Evolutionary conservation across 2,113 vertebrate genomes (phyloP), one percentile per base, ranked within the genome.

Genomic region (Melozone crissalis): DNA sequence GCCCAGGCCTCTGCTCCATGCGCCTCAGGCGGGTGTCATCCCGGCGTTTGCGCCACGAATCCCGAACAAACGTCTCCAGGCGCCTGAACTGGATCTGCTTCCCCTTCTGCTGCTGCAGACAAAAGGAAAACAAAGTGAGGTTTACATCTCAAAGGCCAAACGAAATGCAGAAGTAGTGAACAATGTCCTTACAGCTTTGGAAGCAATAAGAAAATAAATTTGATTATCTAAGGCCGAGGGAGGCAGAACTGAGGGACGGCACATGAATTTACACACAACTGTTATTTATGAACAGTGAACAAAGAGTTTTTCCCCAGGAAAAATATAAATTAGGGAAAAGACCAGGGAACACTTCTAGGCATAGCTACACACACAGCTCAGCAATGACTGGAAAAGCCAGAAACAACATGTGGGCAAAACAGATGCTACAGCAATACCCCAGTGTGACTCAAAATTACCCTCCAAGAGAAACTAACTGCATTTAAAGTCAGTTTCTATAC

Each of bases 11-110:
- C 54, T 95, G 93, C 15, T 97, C 51, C 30, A 97, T 87, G 35
- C 99, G 98, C n/a, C 69, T 84, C 67, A 99, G 95, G 5, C 99
- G 97, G 3, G 84, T 94, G 2, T 97, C 95, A 76, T 99, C 99
- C 5, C 98, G 95, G 15, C 96, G 88, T 24, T 94, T 98, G 59
- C 94, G 98, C 92, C 98, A 98, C 5, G 98, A 98, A 43, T 99
- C 98, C 52, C 95, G 97, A 22, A 99, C 81, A 54, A 99, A 99
- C 11, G 98, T 96, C 83, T 99, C 99, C 44, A 99, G 97, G 33
- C 99, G 98, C 73, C 98, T 98, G 91, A 99, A 99, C 81, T 97
- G 98, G 30, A 99, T 62, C 14, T 98, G 95, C 37, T 98, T 98
- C 27, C 98, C 98, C 65, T 93, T 98, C 39, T 97, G 97, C 21